Evolutionary conservation across 2,797 vertebrate species (phyloP).

Genomic region (Pseudomugil gertrudae): DNA sequence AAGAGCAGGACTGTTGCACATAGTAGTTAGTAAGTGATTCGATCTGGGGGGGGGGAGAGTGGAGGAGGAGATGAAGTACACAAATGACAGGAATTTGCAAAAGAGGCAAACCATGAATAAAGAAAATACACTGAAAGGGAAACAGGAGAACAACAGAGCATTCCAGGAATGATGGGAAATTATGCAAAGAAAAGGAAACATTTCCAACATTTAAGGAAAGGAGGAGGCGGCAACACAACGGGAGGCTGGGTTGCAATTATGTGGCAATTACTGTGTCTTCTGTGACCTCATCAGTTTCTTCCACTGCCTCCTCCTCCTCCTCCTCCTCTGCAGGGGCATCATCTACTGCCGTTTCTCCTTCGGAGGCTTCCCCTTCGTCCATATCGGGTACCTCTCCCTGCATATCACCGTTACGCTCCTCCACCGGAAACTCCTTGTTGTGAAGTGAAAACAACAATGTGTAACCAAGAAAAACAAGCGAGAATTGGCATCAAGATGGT

Average conservation of each 20-base stretch:
- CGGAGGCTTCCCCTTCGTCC: constrained; percentile 48
- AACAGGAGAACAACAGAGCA: constrained; percentile 33
- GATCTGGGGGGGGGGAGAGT: constrained; percentile 25
- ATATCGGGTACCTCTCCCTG: constrained; percentile 22
- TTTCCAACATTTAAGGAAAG: constrained; percentile 39
- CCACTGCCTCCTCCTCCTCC: constrained; percentile 42
- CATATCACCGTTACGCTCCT: constrained; percentile 71
- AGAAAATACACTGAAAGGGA: constrained; percentile 32
- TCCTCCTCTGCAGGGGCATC: constrained; percentile 41
- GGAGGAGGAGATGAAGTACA: constrained; percentile 32
- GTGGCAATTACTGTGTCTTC: constrained; percentile 74
- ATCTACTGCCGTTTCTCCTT: constrained; percentile 44
- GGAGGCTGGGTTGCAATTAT: constrained; percentile 41
- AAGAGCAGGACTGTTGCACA: constrained; percentile 20
- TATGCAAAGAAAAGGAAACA: constrained; percentile 15
- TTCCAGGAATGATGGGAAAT: constrained; percentile 50
- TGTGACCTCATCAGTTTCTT: constrained; percentile 65
- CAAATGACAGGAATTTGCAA: constrained; percentile 29
- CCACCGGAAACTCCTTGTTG: constrained; percentile 69
- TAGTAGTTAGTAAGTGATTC: constrained; percentile 37
- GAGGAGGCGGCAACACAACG: constrained; percentile 31
- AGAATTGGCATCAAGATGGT: neutral
- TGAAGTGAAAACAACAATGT: constrained; percentile 61
- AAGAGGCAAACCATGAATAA: constrained; percentile 47
- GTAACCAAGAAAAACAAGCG: constrained; percentile 32